phyloP scores from a whole-genome alignment of 1,140 invertebrate species.

The Scaptomyza montana region DNA sequence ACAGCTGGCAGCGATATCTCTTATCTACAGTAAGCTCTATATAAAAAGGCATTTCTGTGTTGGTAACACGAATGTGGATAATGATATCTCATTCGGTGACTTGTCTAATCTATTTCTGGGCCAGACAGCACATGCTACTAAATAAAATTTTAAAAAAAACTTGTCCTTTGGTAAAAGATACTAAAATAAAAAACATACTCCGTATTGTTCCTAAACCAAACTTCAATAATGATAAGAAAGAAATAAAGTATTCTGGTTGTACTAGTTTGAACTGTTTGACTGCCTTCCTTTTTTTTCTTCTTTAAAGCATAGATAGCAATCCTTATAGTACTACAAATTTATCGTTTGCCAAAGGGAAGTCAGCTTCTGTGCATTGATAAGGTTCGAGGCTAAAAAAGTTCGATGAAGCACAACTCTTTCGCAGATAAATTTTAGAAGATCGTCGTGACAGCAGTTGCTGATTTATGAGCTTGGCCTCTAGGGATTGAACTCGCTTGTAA shows the following conservation, averaged over 20 bases:
- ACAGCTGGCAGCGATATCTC: conserved; percentile 18
- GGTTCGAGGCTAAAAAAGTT: not conserved
- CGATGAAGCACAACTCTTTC: conserved; percentile 5
- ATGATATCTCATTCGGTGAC: conserved; percentile 40
- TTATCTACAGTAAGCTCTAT: conserved; percentile 23
- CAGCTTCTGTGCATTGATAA: conserved; percentile 19
- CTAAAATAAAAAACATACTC: not conserved
- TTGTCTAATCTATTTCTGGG: conserved; percentile 37
- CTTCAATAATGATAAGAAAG: not conserved
- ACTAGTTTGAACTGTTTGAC: too few relatives aligned
- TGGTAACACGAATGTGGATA: conserved; percentile 28
- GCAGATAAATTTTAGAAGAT: not conserved
- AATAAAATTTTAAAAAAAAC: not conserved
- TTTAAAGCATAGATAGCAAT: not conserved
- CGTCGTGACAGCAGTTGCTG: not conserved
- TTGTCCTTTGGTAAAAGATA: not conserved
- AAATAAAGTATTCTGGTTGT: not conserved
- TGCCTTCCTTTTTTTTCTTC: not conserved
- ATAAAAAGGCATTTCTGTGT: conserved; percentile 33
- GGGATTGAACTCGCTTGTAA: not conserved
- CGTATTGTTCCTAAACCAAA: too few relatives aligned
- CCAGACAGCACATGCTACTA: not conserved
- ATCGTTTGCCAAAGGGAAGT: conserved; percentile 1
- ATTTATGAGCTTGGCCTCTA: not conserved
- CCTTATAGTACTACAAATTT: not conserved